Evolutionary conservation across 2,113 vertebrate genomes (phyloP).

Genomic region (Bolborhynchus lineola): DNA sequence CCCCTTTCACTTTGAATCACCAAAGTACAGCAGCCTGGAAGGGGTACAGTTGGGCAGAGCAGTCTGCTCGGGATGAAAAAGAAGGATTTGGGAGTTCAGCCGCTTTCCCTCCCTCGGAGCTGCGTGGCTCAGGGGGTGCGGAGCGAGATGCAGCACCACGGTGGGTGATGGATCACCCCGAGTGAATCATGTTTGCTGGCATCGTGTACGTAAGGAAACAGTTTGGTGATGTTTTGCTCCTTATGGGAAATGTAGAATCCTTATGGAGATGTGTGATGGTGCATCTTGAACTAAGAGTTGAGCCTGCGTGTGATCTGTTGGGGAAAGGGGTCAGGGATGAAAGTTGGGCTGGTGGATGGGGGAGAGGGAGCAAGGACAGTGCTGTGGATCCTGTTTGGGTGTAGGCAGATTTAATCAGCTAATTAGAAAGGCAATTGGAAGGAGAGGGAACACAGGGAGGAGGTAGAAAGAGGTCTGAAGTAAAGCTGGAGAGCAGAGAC

Average conservation of each 20-base stretch:
- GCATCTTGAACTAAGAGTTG: neutral
- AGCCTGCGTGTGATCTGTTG: neutral
- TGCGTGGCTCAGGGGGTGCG: neutral
- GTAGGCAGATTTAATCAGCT: neutral
- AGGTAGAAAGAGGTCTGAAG: neutral
- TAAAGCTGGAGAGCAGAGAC: neutral
- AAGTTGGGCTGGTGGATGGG: neutral
- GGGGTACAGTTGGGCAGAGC: neutral
- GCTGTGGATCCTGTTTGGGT: neutral
- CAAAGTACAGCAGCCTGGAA: slow-evolving; percentile 15
- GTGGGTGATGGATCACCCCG: neutral
- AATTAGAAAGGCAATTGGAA: neutral
- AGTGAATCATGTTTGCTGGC: neutral
- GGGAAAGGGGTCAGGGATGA: neutral
- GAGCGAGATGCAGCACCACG: neutral
- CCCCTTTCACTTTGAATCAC: slow-evolving; percentile 44
- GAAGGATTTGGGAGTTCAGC: neutral
- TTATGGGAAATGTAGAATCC: fast-evolving
- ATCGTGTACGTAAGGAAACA: neutral
- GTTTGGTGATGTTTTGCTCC: neutral
- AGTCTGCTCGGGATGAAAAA: neutral
- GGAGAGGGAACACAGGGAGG: neutral
- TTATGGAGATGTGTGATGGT: fast-evolving
- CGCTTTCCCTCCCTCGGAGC: neutral
- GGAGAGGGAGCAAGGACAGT: neutral